phyloP scores from a whole-genome alignment of 1,140 invertebrate species.

The Eueides isabella region DNA sequence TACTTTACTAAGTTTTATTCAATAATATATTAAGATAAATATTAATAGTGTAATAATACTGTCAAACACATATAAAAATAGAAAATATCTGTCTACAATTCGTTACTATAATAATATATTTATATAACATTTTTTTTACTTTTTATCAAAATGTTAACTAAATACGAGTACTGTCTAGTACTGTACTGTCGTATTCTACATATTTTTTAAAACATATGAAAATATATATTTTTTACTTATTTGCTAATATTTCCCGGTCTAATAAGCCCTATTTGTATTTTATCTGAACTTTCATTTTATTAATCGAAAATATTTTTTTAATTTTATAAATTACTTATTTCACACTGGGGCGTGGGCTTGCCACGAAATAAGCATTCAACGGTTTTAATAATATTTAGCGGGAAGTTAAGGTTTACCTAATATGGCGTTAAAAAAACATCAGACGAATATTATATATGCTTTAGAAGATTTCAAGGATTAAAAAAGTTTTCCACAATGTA shows the following conservation, averaged over 20 bases:
- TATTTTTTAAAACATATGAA: too few relatives aligned
- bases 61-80: conserved; percentile 16
- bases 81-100: conserved; percentile 1
- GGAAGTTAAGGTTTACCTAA: neutral
- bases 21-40: neutral
- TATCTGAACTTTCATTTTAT: neutral
- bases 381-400: neutral
- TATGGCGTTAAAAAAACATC: neutral
- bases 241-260: too few relatives aligned
- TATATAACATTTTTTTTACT: neutral
- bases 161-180: too few relatives aligned
- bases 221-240: too few relatives aligned
- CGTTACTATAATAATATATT: neutral
- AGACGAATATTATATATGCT: neutral
- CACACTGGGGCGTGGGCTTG: too few relatives aligned
- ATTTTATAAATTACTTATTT: too few relatives aligned
- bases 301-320: neutral
- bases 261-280: too few relatives aligned
- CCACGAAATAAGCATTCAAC: neutral
- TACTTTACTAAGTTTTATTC: neutral
- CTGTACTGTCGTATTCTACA: too few relatives aligned
- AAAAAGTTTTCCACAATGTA: too few relatives aligned
- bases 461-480: too few relatives aligned
- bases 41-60: neutral
- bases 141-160: too few relatives aligned